phyloP scores from a whole-genome alignment of 2,888 invertebrate genomes.

The Lasioglossum lativentre region DNA sequence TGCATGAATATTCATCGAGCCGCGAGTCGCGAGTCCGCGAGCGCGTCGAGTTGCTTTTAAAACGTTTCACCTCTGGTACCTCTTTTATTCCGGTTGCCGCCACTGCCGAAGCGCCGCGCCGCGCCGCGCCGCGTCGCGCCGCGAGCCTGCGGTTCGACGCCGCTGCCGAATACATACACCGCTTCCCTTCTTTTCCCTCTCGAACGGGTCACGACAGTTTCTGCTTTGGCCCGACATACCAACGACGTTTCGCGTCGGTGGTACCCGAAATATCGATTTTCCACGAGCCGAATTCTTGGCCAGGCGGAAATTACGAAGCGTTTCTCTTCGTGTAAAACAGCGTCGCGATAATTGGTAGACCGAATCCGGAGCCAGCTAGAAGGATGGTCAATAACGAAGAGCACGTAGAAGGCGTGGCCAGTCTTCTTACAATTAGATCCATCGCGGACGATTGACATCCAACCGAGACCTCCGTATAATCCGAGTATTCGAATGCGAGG shows the following conservation, averaged over 20 bases:
- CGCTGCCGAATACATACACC: not conserved
- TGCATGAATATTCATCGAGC: constrained; percentile 84
- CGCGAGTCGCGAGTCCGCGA: constrained; percentile 68
- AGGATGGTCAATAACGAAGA: constrained; percentile 78
- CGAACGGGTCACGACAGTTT: not conserved
- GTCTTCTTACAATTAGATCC: constrained; percentile 57
- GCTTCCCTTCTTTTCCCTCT: not conserved
- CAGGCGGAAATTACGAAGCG: constrained; percentile 10
- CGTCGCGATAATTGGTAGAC: constrained; percentile 74
- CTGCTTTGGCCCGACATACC: not conserved
- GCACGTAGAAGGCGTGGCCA: constrained; percentile 77
- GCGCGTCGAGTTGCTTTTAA: constrained; percentile 69
- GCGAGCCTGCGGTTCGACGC: constrained; percentile 12
- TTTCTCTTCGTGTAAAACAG: constrained; percentile 70
- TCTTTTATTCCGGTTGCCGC: constrained; percentile 39
- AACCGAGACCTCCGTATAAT: constrained; percentile 53
- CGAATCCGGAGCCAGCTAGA: constrained; percentile 71
- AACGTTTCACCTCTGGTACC: constrained; percentile 65
- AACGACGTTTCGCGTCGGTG: not conserved
- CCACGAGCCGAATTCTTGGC: not conserved
- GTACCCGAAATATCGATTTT: constrained; percentile 13
- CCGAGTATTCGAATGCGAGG: constrained; percentile 63
- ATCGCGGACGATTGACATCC: constrained; percentile 65
- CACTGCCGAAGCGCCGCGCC: not conserved
- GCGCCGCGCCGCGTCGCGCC: not conserved